These are phyloP conservation scores for Hybos culiciformis DNA, from an alignment of 2,888 invertebrate species.

Conservation along the genomic window DNA sequence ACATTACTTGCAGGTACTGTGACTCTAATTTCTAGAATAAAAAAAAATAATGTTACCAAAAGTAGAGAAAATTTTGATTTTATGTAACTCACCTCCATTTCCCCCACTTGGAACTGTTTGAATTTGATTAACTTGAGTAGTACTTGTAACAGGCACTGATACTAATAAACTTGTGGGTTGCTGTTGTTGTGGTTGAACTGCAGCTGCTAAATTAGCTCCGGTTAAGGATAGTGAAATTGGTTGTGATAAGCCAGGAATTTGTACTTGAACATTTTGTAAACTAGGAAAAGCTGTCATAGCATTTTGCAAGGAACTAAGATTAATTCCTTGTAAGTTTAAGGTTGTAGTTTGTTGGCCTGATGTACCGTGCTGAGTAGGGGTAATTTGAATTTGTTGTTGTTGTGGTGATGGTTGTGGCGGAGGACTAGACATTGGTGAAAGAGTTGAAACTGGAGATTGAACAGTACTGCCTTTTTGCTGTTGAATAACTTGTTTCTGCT, in stretches of 20 bases:
- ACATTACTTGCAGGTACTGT: conserved; percentile 26
- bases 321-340: conserved; percentile 53
- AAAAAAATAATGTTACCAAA: no score
- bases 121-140: conserved; percentile 27
- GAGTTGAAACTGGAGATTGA: conserved; percentile 33
- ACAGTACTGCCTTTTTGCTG: conserved; percentile 21
- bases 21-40: no score
- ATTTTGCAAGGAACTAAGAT: conserved; percentile 54
- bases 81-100: conserved; percentile 31
- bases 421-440: conserved; percentile 48
- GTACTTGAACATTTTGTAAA: conserved; percentile 67
- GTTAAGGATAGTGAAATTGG: conserved; percentile 69
- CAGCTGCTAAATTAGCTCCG: conserved; percentile 42
- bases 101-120: conserved; percentile 30
- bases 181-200: conserved; percentile 24
- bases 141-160: conserved; percentile 44
- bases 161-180: conserved; percentile 48
- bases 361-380: conserved; percentile 29
- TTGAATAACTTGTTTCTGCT: conserved; percentile 25
- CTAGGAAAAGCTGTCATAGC: conserved; percentile 43
- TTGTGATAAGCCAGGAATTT: conserved; percentile 72
- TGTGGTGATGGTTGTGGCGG: conserved; percentile 34
- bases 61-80: no score
- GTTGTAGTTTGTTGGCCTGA: conserved; percentile 28
- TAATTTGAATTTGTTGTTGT: conserved; percentile 26